These are phyloP conservation scores for Xerus rutilus DNA, from an alignment of 2,797 vertebrate species.

Conservation along the genomic window DNA sequence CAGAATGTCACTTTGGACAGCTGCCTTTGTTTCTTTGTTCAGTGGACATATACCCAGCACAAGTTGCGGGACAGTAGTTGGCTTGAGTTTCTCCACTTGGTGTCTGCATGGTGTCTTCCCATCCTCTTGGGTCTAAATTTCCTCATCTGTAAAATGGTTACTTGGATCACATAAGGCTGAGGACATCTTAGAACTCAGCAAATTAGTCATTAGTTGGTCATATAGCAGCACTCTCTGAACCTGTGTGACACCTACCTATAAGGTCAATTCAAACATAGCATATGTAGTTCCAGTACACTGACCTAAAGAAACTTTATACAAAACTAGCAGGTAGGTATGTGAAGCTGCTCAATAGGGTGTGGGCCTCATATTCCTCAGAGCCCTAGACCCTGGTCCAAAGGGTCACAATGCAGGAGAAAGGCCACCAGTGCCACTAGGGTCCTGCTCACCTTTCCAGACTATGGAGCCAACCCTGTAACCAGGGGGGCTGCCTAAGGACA, in stretches of 20 bases:
- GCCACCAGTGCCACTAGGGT: too few species aligned
- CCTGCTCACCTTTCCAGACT: too few species aligned
- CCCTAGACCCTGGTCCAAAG: too few species aligned
- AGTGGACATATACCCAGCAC: rapidly evolving
- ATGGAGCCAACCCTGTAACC: too few species aligned
- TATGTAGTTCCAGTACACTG: neutral
- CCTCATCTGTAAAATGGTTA: neutral
- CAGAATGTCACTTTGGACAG: too few species aligned
- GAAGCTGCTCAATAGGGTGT: too few species aligned
- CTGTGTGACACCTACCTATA: neutral
- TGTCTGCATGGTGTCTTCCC: neutral
- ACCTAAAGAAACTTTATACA: neutral
- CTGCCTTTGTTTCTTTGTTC: neutral
- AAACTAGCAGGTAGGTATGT: neutral
- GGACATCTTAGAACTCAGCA: neutral
- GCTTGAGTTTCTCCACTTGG: neutral
- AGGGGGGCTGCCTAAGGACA: too few species aligned
- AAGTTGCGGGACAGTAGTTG: rapidly evolving
- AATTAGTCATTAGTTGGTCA: neutral
- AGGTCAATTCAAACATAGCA: neutral
- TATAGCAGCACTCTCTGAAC: neutral
- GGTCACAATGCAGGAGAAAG: too few species aligned
- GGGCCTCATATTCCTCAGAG: too few species aligned
- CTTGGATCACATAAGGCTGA: neutral
- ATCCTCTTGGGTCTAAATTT: neutral